A percentile compares a stretch with the other conserved stretches of the same genome.
Evolutionary conservation across 2,113 vertebrate genomes (phyloP).

Genomic region (Drymodes brunneopygia): DNA sequence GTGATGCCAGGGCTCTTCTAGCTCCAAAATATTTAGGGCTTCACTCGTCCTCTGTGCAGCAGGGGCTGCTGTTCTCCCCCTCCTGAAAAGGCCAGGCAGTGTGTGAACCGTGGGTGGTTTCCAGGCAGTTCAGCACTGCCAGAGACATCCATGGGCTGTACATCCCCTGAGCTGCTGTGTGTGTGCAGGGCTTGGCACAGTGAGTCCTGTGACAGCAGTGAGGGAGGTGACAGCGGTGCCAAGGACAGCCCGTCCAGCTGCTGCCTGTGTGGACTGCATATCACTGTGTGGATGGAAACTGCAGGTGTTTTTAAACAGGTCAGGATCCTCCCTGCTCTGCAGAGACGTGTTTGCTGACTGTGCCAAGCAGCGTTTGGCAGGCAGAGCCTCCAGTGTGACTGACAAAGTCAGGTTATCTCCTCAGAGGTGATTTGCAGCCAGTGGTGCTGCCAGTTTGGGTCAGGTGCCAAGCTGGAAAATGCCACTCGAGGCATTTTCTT

Average conservation of each 20-base stretch:
- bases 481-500: constrained; percentile 17
- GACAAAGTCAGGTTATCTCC: constrained; percentile 14
- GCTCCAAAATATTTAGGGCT: background rate
- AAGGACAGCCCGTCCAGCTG: background rate
- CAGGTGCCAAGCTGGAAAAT: constrained; percentile 14
- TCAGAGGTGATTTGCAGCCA: background rate
- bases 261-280: background rate
- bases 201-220: background rate
- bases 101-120: background rate
- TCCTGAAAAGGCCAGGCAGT: background rate
- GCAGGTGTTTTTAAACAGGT: background rate
- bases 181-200: background rate
- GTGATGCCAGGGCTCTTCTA: background rate
- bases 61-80: background rate
- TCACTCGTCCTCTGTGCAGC: background rate
- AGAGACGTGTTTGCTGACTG: background rate
- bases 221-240: background rate
- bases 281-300: background rate
- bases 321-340: background rate
- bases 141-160: background rate
- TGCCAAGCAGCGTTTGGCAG: background rate
- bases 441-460: background rate
- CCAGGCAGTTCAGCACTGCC: background rate
- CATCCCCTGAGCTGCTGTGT: accelerated
- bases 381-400: background rate